phyloP scores from a whole-genome alignment of 2,888 invertebrate genomes.

The Toxonevra muliebris region DNA sequence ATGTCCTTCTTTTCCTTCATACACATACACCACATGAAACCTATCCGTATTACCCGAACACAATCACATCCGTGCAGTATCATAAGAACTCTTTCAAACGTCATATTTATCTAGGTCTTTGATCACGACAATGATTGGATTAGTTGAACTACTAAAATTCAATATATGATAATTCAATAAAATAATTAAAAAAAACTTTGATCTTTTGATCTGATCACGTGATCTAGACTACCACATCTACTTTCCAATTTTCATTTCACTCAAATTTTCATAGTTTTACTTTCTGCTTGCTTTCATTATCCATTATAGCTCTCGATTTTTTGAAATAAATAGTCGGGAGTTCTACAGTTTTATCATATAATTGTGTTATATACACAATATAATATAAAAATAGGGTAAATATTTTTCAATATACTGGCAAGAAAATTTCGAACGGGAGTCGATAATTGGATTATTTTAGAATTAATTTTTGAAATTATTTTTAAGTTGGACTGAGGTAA shows the following conservation, averaged over 20 bases:
- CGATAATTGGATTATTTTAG: too few species aligned
- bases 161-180: neutral
- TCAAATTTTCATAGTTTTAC: too few species aligned
- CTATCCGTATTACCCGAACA: neutral
- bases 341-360: too few species aligned
- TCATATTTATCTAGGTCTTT: neutral
- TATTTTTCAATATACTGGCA: too few species aligned
- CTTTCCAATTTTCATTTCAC: neutral
- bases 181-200: neutral
- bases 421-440: too few species aligned
- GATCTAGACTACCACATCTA: neutral
- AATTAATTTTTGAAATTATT: conserved; percentile 8
- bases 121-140: neutral
- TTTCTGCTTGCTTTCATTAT: too few species aligned
- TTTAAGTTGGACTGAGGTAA: conserved; percentile 37
- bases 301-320: too few species aligned
- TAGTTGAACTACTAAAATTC: neutral
- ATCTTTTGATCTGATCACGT: neutral
- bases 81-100: neutral
- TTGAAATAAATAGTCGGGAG: too few species aligned
- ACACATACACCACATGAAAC: neutral
- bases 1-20: neutral
- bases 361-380: too few species aligned
- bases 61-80: neutral
- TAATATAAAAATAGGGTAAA: too few species aligned